Conservation (phyloP, 1,140 invertebrate species). For the Temnothorax nylanderi region DNA sequence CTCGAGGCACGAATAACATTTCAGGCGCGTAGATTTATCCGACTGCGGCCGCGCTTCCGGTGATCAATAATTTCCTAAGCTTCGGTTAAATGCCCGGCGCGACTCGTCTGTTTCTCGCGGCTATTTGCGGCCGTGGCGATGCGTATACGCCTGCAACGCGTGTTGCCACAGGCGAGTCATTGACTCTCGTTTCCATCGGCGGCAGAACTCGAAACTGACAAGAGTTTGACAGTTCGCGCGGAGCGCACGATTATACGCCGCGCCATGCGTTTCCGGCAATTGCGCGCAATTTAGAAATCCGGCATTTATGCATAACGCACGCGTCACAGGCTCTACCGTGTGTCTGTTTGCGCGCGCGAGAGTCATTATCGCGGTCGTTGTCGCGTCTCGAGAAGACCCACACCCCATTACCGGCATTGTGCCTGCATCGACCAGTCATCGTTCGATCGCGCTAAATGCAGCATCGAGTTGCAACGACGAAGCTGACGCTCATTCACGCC, state of each 20-base stretch:
- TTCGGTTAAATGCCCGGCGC: background rate
- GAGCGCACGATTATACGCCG: background rate
- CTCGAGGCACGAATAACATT: constrained; percentile 5
- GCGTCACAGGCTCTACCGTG: background rate
- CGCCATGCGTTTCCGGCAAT: constrained; percentile 5
- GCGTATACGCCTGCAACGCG: constrained; percentile 11
- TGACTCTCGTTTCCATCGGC: constrained; percentile 59
- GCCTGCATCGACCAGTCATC: constrained; percentile 36
- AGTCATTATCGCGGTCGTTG: constrained; percentile 41
- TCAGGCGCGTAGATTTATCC: constrained; percentile 20
- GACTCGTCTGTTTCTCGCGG: constrained; percentile 40
- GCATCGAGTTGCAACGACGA: constrained; percentile 21
- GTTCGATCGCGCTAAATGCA: constrained; percentile 35
- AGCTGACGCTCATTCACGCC: constrained; percentile 43
- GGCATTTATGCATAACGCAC: constrained; percentile 17
- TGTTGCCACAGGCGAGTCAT: constrained; percentile 42
- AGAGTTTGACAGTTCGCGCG: constrained; percentile 60
- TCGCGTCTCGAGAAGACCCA: constrained; percentile 21
- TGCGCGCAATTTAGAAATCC: constrained; percentile 21
- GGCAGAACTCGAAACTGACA: constrained; percentile 30
- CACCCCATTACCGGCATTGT: constrained; percentile 52
- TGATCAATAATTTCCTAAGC: constrained; percentile 59
- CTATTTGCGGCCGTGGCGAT: constrained; percentile 19
- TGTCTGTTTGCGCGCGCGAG: constrained; percentile 12
- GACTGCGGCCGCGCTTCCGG: background rate